Base-by-base conservation (phyloP, 2,797 vertebrate genomes). In the Clarias pachynema region DNA sequence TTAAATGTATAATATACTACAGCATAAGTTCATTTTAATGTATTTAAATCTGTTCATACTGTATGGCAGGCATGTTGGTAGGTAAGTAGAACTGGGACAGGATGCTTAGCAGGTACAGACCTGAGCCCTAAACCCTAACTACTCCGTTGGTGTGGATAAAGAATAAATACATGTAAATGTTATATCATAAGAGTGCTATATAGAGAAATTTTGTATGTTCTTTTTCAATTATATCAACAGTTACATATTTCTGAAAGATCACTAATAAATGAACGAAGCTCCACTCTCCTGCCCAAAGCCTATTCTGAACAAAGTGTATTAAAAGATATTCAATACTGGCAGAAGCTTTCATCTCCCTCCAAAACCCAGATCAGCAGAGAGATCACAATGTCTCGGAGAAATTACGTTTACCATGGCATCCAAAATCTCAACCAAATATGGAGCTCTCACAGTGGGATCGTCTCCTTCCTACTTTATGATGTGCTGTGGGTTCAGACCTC, bases 341-440 rank as follows among this genome's bases (percentile, higher is more conserved):
- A 66, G 29, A 66, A 44, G 20, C 44, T 31, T 73, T 73, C n/a
- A 24, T 69, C 34, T 62, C 34, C 22, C 29, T 65, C 29, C 44
- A 29, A 79, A 40, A 14, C 86, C 31, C 15, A 34, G 69, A 49
- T 81, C 49, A 75, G 8, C 44, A 18, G 68, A 66, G 75, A 68
- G 62, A 65, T 83, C 57, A 72, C 31, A n/a, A 74, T 73, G 49
- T 53, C 65, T 40, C 81, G 44, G 59, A 77, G 78, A 79, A 53
- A 79, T 49, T 70, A 63, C 69, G 68, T 29, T 49, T 1, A 34
- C 79, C 89, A 87, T 85, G 89, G 91, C 86, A 91, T 90, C 90
- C 86, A 34, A 93, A 92, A 93, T 93, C 91, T 74, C 26, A 91
- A 90, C 90, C 92, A 91, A 93, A 94, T 91, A 93, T 90, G 91